Evolutionary conservation across 2,888 invertebrate species (phyloP), one percentile per base, ranked within the genome.

Genomic region (Drosophila buzzatii): DNA sequence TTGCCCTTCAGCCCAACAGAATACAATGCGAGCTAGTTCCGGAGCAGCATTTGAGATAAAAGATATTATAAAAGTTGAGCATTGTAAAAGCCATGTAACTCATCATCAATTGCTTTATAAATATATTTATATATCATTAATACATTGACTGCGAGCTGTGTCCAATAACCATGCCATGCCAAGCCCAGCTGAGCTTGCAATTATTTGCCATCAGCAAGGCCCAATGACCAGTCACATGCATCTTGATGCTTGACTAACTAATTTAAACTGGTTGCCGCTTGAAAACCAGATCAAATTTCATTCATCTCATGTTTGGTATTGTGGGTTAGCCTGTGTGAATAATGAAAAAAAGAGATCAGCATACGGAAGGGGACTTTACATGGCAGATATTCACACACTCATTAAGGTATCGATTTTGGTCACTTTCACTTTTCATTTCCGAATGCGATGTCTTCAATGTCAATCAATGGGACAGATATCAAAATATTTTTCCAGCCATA

Each of bases 341-440:
- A 53, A 53, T 45, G 53, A 45, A 16, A 8, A 20, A 27, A 23
- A 23, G 18, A 7, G 4, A n/a, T 65, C 33, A 18, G 14, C 4
- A 61, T 57, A 18, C 33, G 16, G 33, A 44, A 44, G 64, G 8
- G 27, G 27, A 3, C 27, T 33, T 42, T 33, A 44, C 23, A 12
- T 39, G 37, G 14, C 9, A 60, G 56, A 49, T 49, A 47, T 72
- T 77, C 77, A 67, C 61, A 67, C 66, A 76, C 47, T 76, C 57
- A 70, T 61, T 74, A 61, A 20, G 66, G 37, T 16, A 42, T 18
- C 27, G 35, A 42, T 61, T 60, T 27, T 60, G 42, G 8, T 18
- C 33, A 51, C 76, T 77, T 77, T 77, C 79, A 79, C 76, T 77
- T 77, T 74, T 70, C 18, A 27, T 64, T 47, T 45, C 57, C 55